phyloP scores from a whole-genome alignment of 2,113 vertebrate species.

The Mungos mungo region DNA sequence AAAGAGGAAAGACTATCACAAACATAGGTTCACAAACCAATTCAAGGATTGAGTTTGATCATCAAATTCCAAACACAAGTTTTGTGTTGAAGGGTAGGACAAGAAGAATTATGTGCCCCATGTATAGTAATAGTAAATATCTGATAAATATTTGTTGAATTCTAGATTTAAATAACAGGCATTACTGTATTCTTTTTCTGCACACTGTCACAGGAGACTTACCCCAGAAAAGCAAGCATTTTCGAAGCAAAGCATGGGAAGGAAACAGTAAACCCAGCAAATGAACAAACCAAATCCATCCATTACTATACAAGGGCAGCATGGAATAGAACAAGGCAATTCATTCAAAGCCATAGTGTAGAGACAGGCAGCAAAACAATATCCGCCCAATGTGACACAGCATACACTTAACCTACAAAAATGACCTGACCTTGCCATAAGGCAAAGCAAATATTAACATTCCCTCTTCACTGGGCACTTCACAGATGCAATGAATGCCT shows the following conservation, averaged over 20 bases:
- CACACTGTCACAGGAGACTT: conserved; percentile 5
- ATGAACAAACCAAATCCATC: conserved; percentile 40
- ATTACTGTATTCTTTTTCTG: conserved; percentile 19
- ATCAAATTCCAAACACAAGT: conserved; percentile 50
- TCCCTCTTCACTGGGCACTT: conserved; percentile 1
- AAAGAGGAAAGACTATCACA: conserved; percentile 35
- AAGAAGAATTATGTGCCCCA: conserved; percentile 7
- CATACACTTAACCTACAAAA: conserved; percentile 51
- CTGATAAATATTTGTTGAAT: background rate
- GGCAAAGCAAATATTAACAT: conserved; percentile 31
- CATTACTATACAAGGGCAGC: background rate
- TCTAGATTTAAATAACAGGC: conserved; percentile 18
- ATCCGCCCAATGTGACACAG: conserved; percentile 19
- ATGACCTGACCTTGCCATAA: conserved; percentile 35
- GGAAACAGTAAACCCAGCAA: conserved; percentile 23
- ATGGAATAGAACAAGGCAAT: background rate
- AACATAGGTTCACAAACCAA: background rate
- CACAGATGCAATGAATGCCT: background rate
- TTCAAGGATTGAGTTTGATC: conserved; percentile 16
- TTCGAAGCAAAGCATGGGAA: conserved; percentile 23
- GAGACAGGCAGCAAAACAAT: background rate
- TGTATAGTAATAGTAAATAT: conserved; percentile 19
- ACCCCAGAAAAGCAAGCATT: background rate
- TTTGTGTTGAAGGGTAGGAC: conserved; percentile 9
- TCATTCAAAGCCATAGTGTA: conserved; percentile 20